phyloP scores from a whole-genome alignment of 2,888 invertebrate species.

The Drosophila fungiperda region DNA sequence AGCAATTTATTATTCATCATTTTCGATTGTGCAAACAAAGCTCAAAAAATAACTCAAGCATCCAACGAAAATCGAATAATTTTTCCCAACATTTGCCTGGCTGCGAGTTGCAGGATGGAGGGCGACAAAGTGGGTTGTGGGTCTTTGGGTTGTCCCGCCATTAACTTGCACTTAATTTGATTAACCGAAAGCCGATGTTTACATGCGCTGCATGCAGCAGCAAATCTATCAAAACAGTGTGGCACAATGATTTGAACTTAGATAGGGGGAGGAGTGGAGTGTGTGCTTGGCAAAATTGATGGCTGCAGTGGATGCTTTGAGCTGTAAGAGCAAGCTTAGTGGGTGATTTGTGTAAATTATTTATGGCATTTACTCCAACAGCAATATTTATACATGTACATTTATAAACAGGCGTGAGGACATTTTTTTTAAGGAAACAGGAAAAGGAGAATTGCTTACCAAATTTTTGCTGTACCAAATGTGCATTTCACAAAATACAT shows the following conservation, averaged over 20 bases:
- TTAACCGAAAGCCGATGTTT: slow-evolving; percentile 80
- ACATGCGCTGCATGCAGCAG: slow-evolving; percentile 68
- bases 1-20: slow-evolving; percentile 83
- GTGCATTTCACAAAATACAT: neutral
- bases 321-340: slow-evolving; percentile 36
- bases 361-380: slow-evolving; percentile 13
- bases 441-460: neutral
- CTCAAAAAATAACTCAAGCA: slow-evolving; percentile 17
- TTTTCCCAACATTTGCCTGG: slow-evolving; percentile 58
- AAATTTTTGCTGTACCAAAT: neutral
- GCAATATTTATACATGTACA: slow-evolving; percentile 9
- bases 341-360: slow-evolving; percentile 53
- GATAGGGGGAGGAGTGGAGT: neutral
- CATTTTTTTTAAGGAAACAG: neutral
- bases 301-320: slow-evolving; percentile 38
- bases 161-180: slow-evolving; percentile 83
- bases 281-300: slow-evolving; percentile 32
- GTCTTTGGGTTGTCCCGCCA: slow-evolving; percentile 46
- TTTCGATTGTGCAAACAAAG: slow-evolving; percentile 71
- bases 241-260: slow-evolving; percentile 7
- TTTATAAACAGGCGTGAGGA: neutral
- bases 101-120: neutral
- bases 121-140: neutral
- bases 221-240: slow-evolving; percentile 63
- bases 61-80: slow-evolving; percentile 44